A percentile compares a stretch with the other conserved stretches of the same genome.
Evolutionary conservation across 2,113 vertebrate species (phyloP).

Genomic region (Dasypus novemcinctus): DNA sequence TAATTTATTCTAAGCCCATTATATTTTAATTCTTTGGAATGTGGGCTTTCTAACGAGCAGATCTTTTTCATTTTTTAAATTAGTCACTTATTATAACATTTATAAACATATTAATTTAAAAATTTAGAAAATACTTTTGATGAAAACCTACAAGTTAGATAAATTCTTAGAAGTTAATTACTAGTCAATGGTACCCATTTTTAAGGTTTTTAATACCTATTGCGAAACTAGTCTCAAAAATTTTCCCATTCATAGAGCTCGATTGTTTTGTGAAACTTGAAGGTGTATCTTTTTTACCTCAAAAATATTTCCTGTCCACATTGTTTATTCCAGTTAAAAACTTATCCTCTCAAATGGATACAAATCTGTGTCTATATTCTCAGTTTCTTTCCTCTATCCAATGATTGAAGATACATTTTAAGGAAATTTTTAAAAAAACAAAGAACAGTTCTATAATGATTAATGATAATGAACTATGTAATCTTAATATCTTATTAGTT

Average conservation of each 20-base stretch:
- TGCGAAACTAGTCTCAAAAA: not conserved
- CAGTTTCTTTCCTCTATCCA: not conserved
- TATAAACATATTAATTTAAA: not conserved
- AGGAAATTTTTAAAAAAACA: not conserved
- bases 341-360: not conserved
- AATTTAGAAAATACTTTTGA: not conserved
- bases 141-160: not conserved
- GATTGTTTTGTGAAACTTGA: not conserved
- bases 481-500: not conserved
- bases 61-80: not conserved
- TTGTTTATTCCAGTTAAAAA: not conserved
- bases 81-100: not conserved
- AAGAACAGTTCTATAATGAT: not conserved
- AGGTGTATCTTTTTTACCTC: not conserved
- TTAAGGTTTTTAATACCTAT: not conserved
- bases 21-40: not conserved
- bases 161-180: constrained; percentile 11
- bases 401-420: not conserved
- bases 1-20: not conserved
- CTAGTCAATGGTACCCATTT: not conserved
- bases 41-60: not conserved
- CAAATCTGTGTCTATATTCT: not conserved
- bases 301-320: not conserved
- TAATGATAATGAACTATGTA: not conserved
- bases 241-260: not conserved